phyloP scores from a whole-genome alignment of 2,888 invertebrate species.

The Drosophila infuscata region DNA sequence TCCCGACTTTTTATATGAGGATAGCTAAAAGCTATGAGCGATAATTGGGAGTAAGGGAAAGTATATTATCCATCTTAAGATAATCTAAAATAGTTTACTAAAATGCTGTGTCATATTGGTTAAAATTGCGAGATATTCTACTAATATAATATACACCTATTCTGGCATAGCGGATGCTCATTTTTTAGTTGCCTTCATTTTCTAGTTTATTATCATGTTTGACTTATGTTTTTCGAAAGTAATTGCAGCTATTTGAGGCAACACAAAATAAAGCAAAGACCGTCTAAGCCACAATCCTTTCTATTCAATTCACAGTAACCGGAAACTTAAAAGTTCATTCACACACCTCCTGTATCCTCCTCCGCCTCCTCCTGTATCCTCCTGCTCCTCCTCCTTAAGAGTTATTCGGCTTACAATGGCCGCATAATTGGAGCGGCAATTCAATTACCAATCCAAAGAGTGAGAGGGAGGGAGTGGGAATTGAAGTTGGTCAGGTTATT shows the following conservation, averaged over 20 bases:
- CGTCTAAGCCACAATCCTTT: background rate
- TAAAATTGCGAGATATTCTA: background rate
- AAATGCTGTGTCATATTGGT: background rate
- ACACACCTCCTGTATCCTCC: conserved; percentile 16
- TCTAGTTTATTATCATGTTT: background rate
- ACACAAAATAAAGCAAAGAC: background rate
- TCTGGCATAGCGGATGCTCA: background rate
- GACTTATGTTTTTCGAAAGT: background rate
- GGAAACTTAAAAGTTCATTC: conserved; percentile 65
- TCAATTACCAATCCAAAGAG: conserved; percentile 63
- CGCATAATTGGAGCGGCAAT: conserved; percentile 70
- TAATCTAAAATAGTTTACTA: background rate
- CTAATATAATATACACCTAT: background rate
- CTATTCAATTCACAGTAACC: conserved; percentile 21
- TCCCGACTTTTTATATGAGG: background rate
- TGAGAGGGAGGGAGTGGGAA: background rate
- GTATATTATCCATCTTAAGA: background rate
- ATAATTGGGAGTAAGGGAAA: background rate
- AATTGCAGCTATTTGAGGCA: background rate
- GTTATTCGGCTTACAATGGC: conserved; percentile 11
- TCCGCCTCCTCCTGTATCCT: background rate
- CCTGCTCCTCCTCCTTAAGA: background rate
- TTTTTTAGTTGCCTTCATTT: background rate
- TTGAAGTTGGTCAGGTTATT: conserved; percentile 57
- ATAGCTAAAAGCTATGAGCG: too few relatives aligned